A percentile compares a stretch with the other conserved stretches of the same genome.
Evolutionary conservation across 2,113 vertebrate species (phyloP).

Genomic region (Rhodinocichla rosea): DNA sequence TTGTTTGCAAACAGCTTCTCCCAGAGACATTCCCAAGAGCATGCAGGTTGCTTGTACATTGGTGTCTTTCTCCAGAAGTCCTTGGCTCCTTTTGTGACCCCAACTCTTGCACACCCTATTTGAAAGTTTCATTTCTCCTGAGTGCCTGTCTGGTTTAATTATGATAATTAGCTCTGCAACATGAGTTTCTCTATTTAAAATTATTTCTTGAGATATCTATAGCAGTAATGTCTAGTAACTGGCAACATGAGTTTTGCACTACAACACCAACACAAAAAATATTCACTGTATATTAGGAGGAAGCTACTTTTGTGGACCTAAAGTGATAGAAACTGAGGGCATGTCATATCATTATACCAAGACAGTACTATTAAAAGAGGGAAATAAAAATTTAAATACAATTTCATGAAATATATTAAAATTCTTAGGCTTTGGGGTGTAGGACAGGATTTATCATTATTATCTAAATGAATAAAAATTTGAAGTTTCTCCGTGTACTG

Average conservation of each 20-base stretch:
- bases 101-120: background rate
- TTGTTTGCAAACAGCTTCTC: constrained; percentile 22
- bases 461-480: background rate
- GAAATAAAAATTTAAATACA: background rate
- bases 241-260: background rate
- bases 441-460: background rate
- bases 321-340: background rate
- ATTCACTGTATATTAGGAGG: background rate
- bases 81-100: background rate
- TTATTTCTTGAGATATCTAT: background rate
- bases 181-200: background rate
- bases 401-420: background rate
- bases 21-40: background rate
- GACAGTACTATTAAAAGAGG: background rate
- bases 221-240: background rate
- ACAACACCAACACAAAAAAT: background rate
- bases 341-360: background rate
- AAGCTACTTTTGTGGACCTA: background rate
- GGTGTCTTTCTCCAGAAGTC: background rate
- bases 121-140: background rate
- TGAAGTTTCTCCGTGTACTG: background rate
- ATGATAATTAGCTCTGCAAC: background rate
- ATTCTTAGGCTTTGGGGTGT: background rate
- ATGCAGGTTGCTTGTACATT: accelerated
- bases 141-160: background rate